phyloP scores from a whole-genome alignment of 2,888 invertebrate genomes.

The Lasioglossum marginatum region DNA sequence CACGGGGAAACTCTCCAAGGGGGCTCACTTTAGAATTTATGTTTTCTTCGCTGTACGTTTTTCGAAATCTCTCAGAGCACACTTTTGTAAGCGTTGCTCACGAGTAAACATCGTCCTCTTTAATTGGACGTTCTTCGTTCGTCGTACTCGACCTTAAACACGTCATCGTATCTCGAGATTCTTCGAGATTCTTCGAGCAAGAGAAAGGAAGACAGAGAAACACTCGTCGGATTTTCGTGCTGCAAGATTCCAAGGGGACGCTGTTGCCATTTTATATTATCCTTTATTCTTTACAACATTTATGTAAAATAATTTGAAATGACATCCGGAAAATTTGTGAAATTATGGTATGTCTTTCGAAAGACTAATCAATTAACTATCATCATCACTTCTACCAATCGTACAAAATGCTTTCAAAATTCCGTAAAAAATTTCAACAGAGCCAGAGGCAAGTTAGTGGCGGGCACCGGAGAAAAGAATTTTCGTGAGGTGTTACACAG shows the following conservation, averaged over 20 bases:
- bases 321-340: background rate
- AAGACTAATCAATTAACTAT: background rate
- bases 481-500: background rate
- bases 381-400: background rate
- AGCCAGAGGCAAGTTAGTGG: background rate
- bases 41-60: slow-evolving; percentile 17
- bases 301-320: background rate
- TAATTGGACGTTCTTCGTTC: slow-evolving; percentile 50
- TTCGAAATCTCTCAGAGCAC: slow-evolving; percentile 41
- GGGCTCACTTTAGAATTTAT: slow-evolving; percentile 23
- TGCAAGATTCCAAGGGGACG: background rate
- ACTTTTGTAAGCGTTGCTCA: slow-evolving; percentile 55
- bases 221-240: slow-evolving; percentile 18
- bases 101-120: slow-evolving; percentile 63
- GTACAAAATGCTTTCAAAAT: background rate
- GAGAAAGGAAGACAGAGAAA: background rate
- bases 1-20: slow-evolving; percentile 13
- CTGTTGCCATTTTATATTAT: background rate
- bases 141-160: slow-evolving; percentile 50
- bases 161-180: slow-evolving; percentile 42
- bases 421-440: background rate
- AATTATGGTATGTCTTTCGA: no score
- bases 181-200: slow-evolving; percentile 18
- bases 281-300: background rate
- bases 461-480: background rate